Percentiles rank a stretch among this genome's conserved stretches.
Evolutionary conservation across 1,140 invertebrate genomes (phyloP).

Genomic region (Danaus plexippus): DNA sequence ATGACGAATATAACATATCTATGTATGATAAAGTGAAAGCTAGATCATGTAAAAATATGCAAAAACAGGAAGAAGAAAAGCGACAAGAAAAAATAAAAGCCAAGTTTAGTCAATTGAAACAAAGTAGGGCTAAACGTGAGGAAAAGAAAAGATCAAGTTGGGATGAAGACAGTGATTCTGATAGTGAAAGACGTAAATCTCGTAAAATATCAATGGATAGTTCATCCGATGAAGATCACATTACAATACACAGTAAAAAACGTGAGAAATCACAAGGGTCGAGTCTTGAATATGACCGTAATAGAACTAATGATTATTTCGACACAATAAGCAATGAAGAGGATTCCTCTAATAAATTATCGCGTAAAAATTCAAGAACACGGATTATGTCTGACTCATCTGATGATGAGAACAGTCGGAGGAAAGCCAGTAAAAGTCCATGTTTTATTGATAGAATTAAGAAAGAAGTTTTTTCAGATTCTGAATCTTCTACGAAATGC

Average conservation of each 20-base stretch:
- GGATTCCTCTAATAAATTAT: constrained; percentile 63
- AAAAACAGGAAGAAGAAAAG: constrained; percentile 91
- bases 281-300: constrained; percentile 57
- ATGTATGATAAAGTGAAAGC: constrained; percentile 99
- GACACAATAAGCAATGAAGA: constrained; percentile 46
- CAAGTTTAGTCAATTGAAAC: constrained; percentile 90
- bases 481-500: constrained; percentile 57
- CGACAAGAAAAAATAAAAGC: constrained; percentile 89
- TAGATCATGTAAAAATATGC: constrained; percentile 92
- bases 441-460: constrained; percentile 45
- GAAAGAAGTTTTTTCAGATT: constrained; percentile 64
- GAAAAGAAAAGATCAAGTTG: constrained; percentile 91
- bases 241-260: constrained; percentile 46
- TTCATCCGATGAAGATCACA: constrained; percentile 73
- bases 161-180: constrained; percentile 84
- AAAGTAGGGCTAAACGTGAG: constrained; percentile 86
- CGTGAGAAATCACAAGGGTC: constrained; percentile 62
- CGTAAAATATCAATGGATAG: constrained; percentile 71
- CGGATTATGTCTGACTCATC: constrained; percentile 76
- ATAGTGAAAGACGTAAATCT: constrained; percentile 61
- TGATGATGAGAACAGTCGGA: constrained; percentile 67
- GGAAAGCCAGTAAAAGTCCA: constrained; percentile 58
- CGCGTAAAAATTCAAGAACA: constrained; percentile 71
- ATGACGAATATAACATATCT: constrained; percentile 92
- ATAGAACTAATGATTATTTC: constrained; percentile 56